Base-by-base conservation (phyloP, 2,888 invertebrate species). In the Augiades crinisus region DNA sequence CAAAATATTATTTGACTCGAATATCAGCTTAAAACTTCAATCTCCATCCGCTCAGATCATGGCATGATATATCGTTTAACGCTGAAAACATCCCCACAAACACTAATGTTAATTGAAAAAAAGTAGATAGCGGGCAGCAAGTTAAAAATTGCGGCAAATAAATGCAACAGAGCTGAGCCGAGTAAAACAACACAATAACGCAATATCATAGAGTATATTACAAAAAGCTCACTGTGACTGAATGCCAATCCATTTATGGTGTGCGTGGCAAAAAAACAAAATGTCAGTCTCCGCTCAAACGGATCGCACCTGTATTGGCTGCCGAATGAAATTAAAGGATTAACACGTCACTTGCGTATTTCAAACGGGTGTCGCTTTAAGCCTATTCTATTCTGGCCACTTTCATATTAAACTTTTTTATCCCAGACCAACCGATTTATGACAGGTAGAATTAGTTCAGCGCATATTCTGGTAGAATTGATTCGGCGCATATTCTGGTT, bases 161-260 rank as follows among this genome's bases (percentile, higher is more conserved):
- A 22, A 43, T 17, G 16, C 27, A 10, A 27, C n/a, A 27, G 27
- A n/a, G 27, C 27, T n/a, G 27, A 27, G 27, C 8, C 10, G n/a
- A 41, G n/a, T 10, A 16, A 30, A 10, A 10, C 21, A 8, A 17
- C 17, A 27, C 12, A 16, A 5, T n/a, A 1, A 19, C 12, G 12
- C n/a, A 24, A 27, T 43, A 31, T 12, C 31, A 21, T 33, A 31
- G 13, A 44, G 44, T 12, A 44, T 33, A 33, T 21, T 44, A 13
- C 31, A 44, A 31, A 44, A 13, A 19, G 7, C 21, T 12, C 13
- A 8, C 13, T 12, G 8, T 12, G n/a, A 33, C 19, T 33, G 17
- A 33, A 44, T 12, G 19, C 21, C 19, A 21, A 44, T 33, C 19
- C 6, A 40, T 40, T 21, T 6, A 6, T 6, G 5, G 27, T 27